Evolutionary conservation across 53 echinoderm and acorn worm genomes (phyloP).

Genomic region (Crossaster papposus): DNA sequence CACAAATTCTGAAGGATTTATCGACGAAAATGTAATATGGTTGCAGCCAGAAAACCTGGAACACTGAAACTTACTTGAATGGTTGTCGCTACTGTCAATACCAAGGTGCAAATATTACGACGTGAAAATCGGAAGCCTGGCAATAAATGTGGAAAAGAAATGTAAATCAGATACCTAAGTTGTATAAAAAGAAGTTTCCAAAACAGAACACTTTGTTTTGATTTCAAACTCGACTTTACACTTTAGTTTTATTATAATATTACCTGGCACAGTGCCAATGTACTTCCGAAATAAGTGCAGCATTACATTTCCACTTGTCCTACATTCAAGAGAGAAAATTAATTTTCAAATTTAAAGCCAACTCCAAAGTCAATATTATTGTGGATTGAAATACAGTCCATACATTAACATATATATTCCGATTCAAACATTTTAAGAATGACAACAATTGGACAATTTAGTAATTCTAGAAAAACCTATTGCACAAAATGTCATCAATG

Average conservation of each 20-base stretch:
- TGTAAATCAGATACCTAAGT: not conserved
- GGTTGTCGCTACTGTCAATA: slow-evolving; percentile 16
- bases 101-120: slow-evolving; percentile 13
- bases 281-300: not conserved
- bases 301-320: not conserved
- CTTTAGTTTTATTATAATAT: not conserved
- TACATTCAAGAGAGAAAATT: not conserved
- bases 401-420: too few species aligned
- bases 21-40: not conserved
- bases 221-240: too few species aligned
- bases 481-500: too few species aligned
- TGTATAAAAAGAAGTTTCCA: not conserved
- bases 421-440: too few species aligned
- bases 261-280: slow-evolving; percentile 15
- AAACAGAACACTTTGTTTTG: too few species aligned
- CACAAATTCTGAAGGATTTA: too few species aligned
- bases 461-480: too few species aligned
- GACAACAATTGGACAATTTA: too few species aligned
- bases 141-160: too few species aligned
- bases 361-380: not conserved
- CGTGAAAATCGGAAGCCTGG: slow-evolving; percentile 33
- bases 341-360: too few species aligned
- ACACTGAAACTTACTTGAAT: not conserved
- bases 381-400: too few species aligned
- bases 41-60: not conserved